Evolutionary conservation across 2,113 vertebrate genomes (phyloP), one percentile per base, ranked within the genome.

Genomic region (Nyctereutes procyonoides): DNA sequence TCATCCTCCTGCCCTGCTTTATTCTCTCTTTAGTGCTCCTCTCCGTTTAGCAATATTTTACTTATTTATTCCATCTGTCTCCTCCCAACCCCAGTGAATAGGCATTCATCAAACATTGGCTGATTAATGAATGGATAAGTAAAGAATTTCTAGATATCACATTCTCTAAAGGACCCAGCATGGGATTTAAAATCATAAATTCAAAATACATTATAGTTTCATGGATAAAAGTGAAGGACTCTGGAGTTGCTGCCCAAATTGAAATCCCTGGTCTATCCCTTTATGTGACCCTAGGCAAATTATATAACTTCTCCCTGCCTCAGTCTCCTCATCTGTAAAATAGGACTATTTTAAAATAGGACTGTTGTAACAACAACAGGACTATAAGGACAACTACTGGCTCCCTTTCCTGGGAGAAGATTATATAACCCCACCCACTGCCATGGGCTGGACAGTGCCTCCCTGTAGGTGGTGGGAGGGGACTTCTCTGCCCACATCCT

Each of bases 321-420:
- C 48, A 2, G 4, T 88, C 95, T 90, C 8, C 14, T 93, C 58
- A 53, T 67, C 67, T 88, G 55, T 86, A 97, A 93, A 95, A 82
- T 60, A 73, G 69, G 26, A 14, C 43, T 43, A 43, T 43, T 43
- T 43, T 43, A 43, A 43, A 43, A 43, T 43, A 43, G 43, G 43
- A 43, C 43, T 7, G 43, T 43, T 43, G 43, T 43, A 43, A 80
- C 26, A 53, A 38, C 28, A 26, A 79, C 35, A 95, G 71, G 14
- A 69, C 24, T 76, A 43, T 90, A 13, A 38, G 3, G 43, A 69
- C 8, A 95, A 35, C 8, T 73, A 55, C 20, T 67, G 63, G 7
- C 63, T 76, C 56, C 67, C 81, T 83, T 79, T 58, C 63, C 80
- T 60, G 20, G 24, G 19, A 87, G 71, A 90, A 30, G 14, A 55